These are phyloP conservation scores for Watsonalla binaria DNA, from an alignment of 2,888 invertebrate genomes.

Conservation along the genomic window DNA sequence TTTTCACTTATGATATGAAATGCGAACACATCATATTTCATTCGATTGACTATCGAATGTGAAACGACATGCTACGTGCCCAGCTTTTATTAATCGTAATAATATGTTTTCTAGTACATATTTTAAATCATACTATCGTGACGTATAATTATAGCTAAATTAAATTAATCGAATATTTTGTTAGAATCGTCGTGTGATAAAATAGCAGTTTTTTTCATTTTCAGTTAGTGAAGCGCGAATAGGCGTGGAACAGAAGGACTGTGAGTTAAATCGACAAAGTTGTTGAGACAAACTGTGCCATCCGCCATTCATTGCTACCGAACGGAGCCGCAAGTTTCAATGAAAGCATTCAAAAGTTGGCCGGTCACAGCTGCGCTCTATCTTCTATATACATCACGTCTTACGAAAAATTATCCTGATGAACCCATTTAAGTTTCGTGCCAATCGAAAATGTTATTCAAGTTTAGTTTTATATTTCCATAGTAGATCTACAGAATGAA, in stretches of 20 bases:
- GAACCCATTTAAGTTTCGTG: no score
- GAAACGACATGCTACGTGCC: not conserved
- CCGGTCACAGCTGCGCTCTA: constrained; percentile 23
- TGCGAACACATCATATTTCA: not conserved
- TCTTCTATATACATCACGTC: constrained; percentile 7
- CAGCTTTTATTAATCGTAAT: no score
- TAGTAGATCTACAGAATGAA: no score
- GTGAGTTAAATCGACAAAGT: constrained; percentile 61
- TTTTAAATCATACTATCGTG: no score
- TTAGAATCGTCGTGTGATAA: no score
- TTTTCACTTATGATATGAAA: not conserved
- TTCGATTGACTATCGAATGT: not conserved
- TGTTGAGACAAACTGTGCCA: constrained; percentile 50
- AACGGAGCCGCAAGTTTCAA: constrained; percentile 54
- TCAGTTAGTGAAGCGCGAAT: constrained; percentile 8
- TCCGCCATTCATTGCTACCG: constrained; percentile 50
- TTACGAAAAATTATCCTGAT: constrained; percentile 20
- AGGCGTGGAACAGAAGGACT: constrained; percentile 32
- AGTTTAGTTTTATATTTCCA: no score
- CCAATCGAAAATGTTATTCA: no score
- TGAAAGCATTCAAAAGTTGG: constrained; percentile 61
- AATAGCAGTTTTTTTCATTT: constrained; percentile 3
- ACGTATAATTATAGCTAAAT: not conserved
- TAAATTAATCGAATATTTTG: not conserved
- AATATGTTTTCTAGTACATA: no score